A percentile compares a stretch with the other conserved stretches of the same genome.
phyloP scores from a whole-genome alignment of 1,140 invertebrate species.

The Chlorops oryzae region DNA sequence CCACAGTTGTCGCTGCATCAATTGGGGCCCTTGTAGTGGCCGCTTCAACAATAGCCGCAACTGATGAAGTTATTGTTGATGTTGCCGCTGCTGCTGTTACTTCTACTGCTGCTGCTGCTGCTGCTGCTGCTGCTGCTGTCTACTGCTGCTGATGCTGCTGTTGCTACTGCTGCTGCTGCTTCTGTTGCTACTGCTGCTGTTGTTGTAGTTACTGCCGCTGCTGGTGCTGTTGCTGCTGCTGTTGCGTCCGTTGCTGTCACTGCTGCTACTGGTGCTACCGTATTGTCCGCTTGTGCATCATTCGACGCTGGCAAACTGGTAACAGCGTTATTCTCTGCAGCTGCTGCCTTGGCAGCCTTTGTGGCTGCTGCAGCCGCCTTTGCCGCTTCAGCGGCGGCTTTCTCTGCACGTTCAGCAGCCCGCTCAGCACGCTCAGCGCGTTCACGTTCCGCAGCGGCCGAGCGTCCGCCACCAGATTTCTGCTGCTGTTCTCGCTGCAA shows the following conservation, averaged over 20 bases:
- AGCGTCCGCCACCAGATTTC: slow-evolving; percentile 50
- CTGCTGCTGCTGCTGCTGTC: neutral
- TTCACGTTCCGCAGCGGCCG: slow-evolving; percentile 18
- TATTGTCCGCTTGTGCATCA: slow-evolving; percentile 16
- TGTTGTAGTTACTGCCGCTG: slow-evolving; percentile 8
- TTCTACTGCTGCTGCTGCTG: slow-evolving; percentile 8
- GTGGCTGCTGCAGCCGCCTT: slow-evolving; percentile 25
- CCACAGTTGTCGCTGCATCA: slow-evolving; percentile 5
- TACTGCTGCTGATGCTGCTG: slow-evolving; percentile 17
- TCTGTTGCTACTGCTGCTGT: slow-evolving; percentile 17
- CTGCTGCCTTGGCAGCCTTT: slow-evolving; percentile 22
- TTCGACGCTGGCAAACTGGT: slow-evolving; percentile 20
- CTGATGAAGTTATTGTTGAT: slow-evolving; percentile 16
- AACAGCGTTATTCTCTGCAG: slow-evolving; percentile 32
- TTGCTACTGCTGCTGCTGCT: slow-evolving; percentile 11
- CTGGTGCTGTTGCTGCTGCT: slow-evolving; percentile 10
- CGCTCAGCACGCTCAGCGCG: slow-evolving; percentile 16
- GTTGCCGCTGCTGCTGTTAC: slow-evolving; percentile 7
- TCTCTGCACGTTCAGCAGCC: slow-evolving; percentile 9
- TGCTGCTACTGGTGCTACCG: slow-evolving; percentile 11
- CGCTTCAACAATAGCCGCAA: slow-evolving; percentile 25
- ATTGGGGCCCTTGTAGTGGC: slow-evolving; percentile 11
- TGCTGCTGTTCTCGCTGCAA: slow-evolving; percentile 72
- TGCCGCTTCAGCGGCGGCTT: slow-evolving; percentile 25
- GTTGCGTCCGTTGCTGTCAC: slow-evolving; percentile 15